Conservation (phyloP, 2,888 invertebrate species). For the Metellina segmentata region DNA sequence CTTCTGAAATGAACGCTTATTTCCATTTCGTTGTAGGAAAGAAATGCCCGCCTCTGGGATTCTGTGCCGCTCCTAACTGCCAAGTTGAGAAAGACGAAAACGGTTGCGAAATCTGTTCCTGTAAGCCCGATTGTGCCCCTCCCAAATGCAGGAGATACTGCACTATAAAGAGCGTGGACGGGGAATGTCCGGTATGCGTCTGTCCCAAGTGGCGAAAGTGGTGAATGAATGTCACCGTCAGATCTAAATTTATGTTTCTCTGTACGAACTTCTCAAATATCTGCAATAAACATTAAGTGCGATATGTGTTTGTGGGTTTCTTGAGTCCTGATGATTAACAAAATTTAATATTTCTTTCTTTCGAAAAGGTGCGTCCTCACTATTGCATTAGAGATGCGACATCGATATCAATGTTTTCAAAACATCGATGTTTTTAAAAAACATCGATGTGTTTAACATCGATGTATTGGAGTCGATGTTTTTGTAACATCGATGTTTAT, state of each 20-base stretch:
- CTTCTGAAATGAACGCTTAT: background rate
- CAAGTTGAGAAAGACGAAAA: conserved; percentile 1
- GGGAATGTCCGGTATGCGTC: conserved; percentile 40
- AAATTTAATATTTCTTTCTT: too few relatives aligned
- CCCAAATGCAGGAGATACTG: conserved; percentile 57
- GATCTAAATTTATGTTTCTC: background rate
- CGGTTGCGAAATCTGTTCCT: conserved; percentile 44
- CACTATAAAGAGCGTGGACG: conserved; percentile 15
- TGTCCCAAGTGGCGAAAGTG: conserved; percentile 37
- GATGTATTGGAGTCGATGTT: too few relatives aligned
- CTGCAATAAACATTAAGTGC: too few relatives aligned
- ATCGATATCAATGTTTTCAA: too few relatives aligned
- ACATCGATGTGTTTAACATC: too few relatives aligned
- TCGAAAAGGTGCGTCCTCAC: too few relatives aligned
- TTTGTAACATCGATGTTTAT: too few relatives aligned
- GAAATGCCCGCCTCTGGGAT: conserved; percentile 3
- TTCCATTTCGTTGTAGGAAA: conserved; percentile 11
- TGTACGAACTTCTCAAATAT: background rate
- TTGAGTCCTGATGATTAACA: too few relatives aligned
- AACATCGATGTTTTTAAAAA: too few relatives aligned
- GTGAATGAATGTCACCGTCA: background rate
- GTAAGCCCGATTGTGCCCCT: conserved; percentile 31
- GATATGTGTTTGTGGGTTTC: too few relatives aligned
- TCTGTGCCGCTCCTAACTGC: conserved; percentile 13
- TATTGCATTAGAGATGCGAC: too few relatives aligned